Base-by-base conservation (phyloP, 2,113 vertebrate genomes). In the Zeus faber region DNA sequence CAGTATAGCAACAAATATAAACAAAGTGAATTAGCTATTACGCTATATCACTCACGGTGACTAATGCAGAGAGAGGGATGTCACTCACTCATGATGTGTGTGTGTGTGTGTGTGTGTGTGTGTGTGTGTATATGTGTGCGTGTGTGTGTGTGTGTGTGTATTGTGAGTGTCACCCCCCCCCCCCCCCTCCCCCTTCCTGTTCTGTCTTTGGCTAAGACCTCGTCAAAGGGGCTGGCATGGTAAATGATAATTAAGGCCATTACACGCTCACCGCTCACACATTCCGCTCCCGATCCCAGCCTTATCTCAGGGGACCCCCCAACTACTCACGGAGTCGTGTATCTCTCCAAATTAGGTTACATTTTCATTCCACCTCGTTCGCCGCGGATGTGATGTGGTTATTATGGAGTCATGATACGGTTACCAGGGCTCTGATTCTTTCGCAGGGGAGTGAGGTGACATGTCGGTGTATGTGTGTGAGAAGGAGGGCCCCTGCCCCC, bases 161-260 rank as follows among this genome's bases (percentile, higher is more conserved):
- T n/a, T 49, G 24, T 25, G 10, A 21, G 14, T 45, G 18, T 47
- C 25, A 44, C n/a, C 31, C 24, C 31, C 24, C 14, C n/a, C 22
- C 16, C 10, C 8, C 31, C 1, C 21, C 13, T 25, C 26, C 46
- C 40, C 47, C 60, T 31, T 20, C 37, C 60, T 70, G 62, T 72
- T 80, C 76, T 76, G 69, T 82, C 64, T 62, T 54, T 65, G 70
- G 67, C 72, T 76, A 67, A 71, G 71, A 60, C 39, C 35, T 75
- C 47, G 63, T 80, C 79, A 71, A 73, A 74, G 76, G 81, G 62
- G 72, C 83, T 83, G 79, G 67, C 74, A 66, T 66, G 74, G 80
- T 81, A 83, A 85, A 84, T 83, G 83, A 77, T 83, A 74, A 85
- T 87, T 87, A 84, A 79, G 83, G 80, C 76, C 77, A 85, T 87